Base-by-base conservation (phyloP, 2,113 vertebrate species). In the Tapirus terrestris region DNA sequence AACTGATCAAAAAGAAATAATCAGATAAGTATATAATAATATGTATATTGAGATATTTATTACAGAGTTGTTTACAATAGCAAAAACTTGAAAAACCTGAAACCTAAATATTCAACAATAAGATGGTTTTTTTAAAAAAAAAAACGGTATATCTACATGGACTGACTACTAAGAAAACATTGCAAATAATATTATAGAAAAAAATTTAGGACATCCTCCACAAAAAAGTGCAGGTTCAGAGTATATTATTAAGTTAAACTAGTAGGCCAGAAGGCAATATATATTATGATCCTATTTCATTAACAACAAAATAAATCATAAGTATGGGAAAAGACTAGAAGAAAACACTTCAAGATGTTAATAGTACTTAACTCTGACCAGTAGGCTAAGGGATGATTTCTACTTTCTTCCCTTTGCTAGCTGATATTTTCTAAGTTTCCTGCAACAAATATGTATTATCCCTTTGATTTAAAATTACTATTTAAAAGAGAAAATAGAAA, bases 401-500 rank as follows among this genome's bases (percentile, higher is more conserved):
- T 70, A 43, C 48, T 84, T 94, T 91, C 43, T 92, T 85, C 36
- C 43, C 36, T 94, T 89, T 51, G 12, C 56, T 90, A 58, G 5
- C 5, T 11, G 18, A 25, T 68, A 48, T 70, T 89, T 95, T 81
- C 67, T 77, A 94, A 72, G 51, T 97, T 56, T 73, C 23, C 43
- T 48, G 7, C 2, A 82, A 89, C 8, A 84, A 70, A 70, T 5
- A 27, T n/a, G 13, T 31, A 77, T 31, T 77, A 93, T 45, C 29
- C 4, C 82, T 93, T 2, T 76, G 53, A 94, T 75, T 81, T 89
- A 75, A 89, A 86, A 89, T 67, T 82, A 81, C 25, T 29, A 87
- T 65, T 88, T 89, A 93, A 93, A 84, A 48, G 13, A 96, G 20
- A 83, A 91, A 96, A 84, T 18, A 89, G n/a, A 56, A 92, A 96